Base-by-base conservation (phyloP, 2,888 invertebrate species). In the Cordilura impudica region DNA sequence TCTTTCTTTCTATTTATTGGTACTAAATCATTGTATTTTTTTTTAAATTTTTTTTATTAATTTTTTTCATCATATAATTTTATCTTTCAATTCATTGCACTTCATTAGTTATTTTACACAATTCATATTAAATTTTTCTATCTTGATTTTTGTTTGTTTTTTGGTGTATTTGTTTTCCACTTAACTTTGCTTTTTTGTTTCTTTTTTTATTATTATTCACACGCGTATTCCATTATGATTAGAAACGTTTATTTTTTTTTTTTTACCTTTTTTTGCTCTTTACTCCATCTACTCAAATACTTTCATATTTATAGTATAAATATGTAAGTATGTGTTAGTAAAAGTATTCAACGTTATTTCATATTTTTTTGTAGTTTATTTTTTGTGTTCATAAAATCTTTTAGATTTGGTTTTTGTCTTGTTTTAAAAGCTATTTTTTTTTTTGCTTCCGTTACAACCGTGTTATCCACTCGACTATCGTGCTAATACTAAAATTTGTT, bases 71-170 rank as follows among this genome's bases (percentile, higher is more conserved):
- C 18, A 45, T 56, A n/a, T n/a, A n/a, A 66, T 74, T 73, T 67
- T 35, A 51, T 81, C 77, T 74, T 70, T 49, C 70, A 74, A 56
- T 70, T 81, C 61, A 77, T 49, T 81, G 70, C 76, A 77, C 73
- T 70, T 77, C 61, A 73, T 76, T 76, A 54, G 47, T 76, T 65
- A 61, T 35, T 69, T 53, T 56, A 53, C 66, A 67, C 61, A 67
- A 56, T 75, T 67, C 35, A 43, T 53, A 53, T 76, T 60, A 19
- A 63, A 35, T 54, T 21, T 14, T 72, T 31, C 54, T 72, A 31
- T 60, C 16, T 43, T 39, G 29, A 43, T 61, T 66, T 53, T 31
- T 54, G 23, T 65, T 45, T 60, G n/a, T 21, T 23, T 21, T 39
- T 21, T 35, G 10, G 39, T 4, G 26, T 26, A 18, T 56, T 67